Evolutionary conservation across 2,113 vertebrate species (phyloP), one percentile per base, ranked within the genome.

Genomic region (Jaculus jaculus): DNA sequence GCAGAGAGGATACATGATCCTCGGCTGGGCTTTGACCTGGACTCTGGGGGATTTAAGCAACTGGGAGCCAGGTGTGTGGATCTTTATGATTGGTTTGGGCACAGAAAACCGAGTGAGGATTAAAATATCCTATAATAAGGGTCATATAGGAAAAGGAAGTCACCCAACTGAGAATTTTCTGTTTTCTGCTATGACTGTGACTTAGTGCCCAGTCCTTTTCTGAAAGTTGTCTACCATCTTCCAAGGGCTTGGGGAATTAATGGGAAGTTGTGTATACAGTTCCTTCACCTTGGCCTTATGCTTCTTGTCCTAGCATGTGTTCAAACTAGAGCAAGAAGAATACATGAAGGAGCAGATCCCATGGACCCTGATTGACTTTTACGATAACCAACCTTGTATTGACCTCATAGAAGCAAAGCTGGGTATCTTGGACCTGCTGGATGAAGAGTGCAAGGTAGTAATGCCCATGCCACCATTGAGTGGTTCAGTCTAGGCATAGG

Each of bases 311-410:
- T 97, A 99, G 99, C 99, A 99, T 0, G 99, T 99, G 15, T 99
- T 99, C 68, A 99, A 99, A 94, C 96, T 99, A 98, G 99, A 99
- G 65, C 99, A 99, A 96, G 99, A 99, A 39, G 99, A 99, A 90
- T 99, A 99, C 94, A 99, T 99, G 99, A 99, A 98, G 96, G 99
- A 99, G 94, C 98, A 97, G 96, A 99, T 99, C 94, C 99, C 99
- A 7, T 99, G 99, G 99, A 99, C 99, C 1, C 97, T 99, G 37
- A 99, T 99, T 18, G 99, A 99, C 84, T 99, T 99, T 97, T 98
- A 98, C 0, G 99, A 99, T 93, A 99, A 99, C 97, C 99, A 99
- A 95, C 99, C 99, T 0, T 99, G 99, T 84, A 99, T 99, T 32
- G 99, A 99, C 96, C 98, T 99, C 79, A 99, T 99, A 37, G 99